Base-by-base conservation (phyloP, 2,797 vertebrate species). In the Cyprinella venusta region DNA sequence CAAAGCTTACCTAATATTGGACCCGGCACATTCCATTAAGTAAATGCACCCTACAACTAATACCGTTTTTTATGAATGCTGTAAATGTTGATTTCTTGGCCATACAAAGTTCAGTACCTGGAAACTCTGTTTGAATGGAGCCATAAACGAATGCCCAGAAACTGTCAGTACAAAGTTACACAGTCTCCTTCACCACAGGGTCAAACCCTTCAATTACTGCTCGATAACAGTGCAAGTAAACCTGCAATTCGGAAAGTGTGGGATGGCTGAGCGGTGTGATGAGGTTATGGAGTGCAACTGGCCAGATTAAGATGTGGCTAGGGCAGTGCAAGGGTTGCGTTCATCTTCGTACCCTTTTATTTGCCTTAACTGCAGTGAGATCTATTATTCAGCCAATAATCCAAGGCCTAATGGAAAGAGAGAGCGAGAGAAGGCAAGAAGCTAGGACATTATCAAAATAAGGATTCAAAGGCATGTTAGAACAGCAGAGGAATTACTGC, bases 131-230 rank as follows among this genome's bases (percentile, higher is more conserved):
- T 80, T 64, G 24, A 80, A 76, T 59, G 54, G 24, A 72, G 45
- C 63, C 30, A 16, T 84, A 80, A 71, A 83, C 10, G 72, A 69
- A 78, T 71, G 76, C 65, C 81, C 67, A 76, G 76, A 69, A 86
- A 65, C 76, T 80, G 81, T 83, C 85, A 83, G 40, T 36, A 33
- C 67, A 76, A 77, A 78, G 75, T 76, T 71, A 21, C 75, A 80
- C 26, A 18, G 82, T 79, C 78, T 75, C 56, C 78, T 85, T 86
- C 84, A 87, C 5, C 50, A 50, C 74, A 87, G 81, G 86, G 84
- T 81, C 76, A 85, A 72, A 85, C 77, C 54, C 68, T 86, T 85
- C 80, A 81, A 84, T 87, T 87, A 84, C 70, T 79, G 12, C 33
- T 67, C 65, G 77, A 82, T 84, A 83, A 72, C 59, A 19, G 64